Evolutionary conservation across 2,797 vertebrate species (phyloP).

Genomic region (Lagothrix lagotricha): DNA sequence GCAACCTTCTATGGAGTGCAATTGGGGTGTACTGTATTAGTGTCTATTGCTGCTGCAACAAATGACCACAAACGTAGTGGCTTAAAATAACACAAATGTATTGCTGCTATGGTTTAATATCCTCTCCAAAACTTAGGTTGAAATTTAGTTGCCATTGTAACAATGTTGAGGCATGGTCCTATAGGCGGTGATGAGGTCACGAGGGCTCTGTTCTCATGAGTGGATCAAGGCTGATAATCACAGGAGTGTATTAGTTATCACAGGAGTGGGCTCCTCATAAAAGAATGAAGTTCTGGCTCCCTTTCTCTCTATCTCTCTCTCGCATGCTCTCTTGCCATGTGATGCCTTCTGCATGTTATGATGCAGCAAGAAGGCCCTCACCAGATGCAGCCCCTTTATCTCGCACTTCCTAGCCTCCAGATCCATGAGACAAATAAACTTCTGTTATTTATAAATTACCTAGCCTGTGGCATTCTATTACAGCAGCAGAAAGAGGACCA

Average conservation of each 20-base stretch:
- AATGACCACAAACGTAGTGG: background rate
- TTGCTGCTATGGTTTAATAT: background rate
- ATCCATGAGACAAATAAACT: background rate
- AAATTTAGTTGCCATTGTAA: background rate
- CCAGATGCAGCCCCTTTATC: background rate
- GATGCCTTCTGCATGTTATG: background rate
- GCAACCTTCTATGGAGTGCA: background rate
- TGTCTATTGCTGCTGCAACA: background rate
- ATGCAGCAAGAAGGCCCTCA: background rate
- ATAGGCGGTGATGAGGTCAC: background rate
- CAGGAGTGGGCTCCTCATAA: background rate
- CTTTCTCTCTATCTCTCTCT: background rate
- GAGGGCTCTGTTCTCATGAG: background rate
- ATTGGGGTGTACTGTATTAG: background rate
- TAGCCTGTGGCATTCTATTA: background rate
- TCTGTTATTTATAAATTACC: background rate
- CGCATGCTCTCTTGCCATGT: background rate
- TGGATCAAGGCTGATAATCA: background rate
- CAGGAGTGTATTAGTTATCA: background rate
- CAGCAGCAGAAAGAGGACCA: background rate
- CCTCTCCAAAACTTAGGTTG: background rate
- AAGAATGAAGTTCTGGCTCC: background rate
- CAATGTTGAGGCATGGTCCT: background rate
- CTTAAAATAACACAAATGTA: background rate
- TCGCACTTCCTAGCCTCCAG: background rate